Conservation (phyloP, 2,797 vertebrate species). For the Hypotaenidia okinawae region DNA sequence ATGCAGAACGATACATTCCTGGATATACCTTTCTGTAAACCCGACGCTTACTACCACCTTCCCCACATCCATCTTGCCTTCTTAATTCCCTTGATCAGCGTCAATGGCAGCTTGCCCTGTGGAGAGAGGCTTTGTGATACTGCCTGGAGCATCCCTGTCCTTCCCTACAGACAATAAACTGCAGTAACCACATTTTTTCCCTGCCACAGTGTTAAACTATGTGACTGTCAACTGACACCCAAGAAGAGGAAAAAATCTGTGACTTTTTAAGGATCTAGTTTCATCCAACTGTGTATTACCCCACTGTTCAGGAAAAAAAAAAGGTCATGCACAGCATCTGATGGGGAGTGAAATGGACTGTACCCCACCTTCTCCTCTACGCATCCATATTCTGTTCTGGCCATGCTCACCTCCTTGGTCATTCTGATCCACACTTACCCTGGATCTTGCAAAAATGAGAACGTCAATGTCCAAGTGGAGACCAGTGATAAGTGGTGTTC, state of each 20-base stretch:
- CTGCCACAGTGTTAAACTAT: background rate
- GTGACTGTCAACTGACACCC: background rate
- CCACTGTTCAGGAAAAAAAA: background rate
- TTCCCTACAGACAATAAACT: background rate
- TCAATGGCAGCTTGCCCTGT: background rate
- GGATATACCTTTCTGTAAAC: background rate
- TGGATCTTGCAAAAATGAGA: background rate
- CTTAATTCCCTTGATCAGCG: background rate
- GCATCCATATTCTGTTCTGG: background rate
- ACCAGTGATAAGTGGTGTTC: no score
- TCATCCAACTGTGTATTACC: background rate
- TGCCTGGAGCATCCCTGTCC: background rate
- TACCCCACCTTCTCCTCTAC: background rate
- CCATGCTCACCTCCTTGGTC: background rate
- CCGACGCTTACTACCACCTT: background rate
- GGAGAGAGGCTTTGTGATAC: background rate
- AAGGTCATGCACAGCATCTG: background rate
- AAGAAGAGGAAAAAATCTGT: background rate
- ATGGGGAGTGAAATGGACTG: background rate
- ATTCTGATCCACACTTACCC: background rate
- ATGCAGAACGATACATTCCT: background rate
- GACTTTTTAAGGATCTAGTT: background rate
- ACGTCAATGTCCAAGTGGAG: no score
- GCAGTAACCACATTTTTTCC: accelerated
- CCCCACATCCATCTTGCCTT: background rate